Conservation (phyloP, 1,140 invertebrate genomes). For the Mamestra configurata region DNA sequence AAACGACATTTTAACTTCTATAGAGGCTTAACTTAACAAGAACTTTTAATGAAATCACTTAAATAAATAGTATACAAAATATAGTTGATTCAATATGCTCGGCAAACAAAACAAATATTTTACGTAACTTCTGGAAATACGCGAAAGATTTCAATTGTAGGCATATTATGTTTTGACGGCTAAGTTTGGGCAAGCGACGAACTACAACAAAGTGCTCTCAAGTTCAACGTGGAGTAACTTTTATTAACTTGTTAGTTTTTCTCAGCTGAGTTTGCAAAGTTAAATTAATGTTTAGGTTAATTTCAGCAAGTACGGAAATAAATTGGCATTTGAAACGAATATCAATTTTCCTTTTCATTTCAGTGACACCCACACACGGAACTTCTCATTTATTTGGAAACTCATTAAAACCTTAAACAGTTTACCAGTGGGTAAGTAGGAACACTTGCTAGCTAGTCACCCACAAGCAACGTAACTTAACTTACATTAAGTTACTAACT, state of each 20-base stretch:
- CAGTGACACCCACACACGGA: no score
- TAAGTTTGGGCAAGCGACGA: not conserved
- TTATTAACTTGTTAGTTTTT: not conserved
- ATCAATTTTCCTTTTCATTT: no score
- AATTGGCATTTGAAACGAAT: no score
- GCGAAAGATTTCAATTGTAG: not conserved
- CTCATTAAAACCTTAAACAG: not conserved
- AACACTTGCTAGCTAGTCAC: not conserved
- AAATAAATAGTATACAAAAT: not conserved
- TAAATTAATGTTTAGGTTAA: not conserved
- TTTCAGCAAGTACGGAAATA: no score
- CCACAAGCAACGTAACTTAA: not conserved
- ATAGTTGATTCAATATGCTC: not conserved
- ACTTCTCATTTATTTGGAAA: not conserved
- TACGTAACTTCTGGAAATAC: not conserved
- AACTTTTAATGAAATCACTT: not conserved
- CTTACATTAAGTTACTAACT: not conserved
- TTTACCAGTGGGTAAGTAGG: not conserved
- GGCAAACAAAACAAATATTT: not conserved
- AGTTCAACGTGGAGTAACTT: not conserved
- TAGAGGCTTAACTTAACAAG: no score
- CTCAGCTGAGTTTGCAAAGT: no score
- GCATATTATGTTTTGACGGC: not conserved
- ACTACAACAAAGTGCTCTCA: not conserved
- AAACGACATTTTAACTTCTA: no score